These are phyloP conservation scores for Manis javanica DNA, from an alignment of 2,797 vertebrate genomes.

Conservation along the genomic window DNA sequence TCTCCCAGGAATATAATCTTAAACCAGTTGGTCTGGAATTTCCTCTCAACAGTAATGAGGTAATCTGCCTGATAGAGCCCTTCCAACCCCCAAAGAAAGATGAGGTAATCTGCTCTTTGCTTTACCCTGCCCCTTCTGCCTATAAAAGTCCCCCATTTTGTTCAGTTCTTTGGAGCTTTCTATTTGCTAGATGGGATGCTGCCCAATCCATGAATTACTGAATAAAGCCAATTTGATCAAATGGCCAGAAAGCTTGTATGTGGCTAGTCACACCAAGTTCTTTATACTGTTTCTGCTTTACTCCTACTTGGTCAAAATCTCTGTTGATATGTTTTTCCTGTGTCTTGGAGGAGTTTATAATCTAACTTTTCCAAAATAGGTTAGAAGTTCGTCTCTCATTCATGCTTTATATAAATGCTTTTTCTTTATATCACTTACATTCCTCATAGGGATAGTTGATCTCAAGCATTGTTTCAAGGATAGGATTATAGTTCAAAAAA, in stretches of 20 bases:
- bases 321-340: slow-evolving; percentile 8
- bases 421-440: not conserved
- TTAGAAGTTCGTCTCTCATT: slow-evolving; percentile 7
- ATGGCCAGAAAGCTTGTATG: not conserved
- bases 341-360: not conserved
- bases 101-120: not conserved
- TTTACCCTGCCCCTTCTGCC: not conserved
- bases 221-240: not conserved
- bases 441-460: slow-evolving; percentile 16
- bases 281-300: not conserved
- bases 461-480: not conserved
- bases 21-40: not conserved
- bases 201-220: not conserved
- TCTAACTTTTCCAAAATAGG: slow-evolving; percentile 26
- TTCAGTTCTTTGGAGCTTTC: not conserved
- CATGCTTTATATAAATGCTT: not conserved
- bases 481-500: not conserved
- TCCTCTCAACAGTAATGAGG: not conserved
- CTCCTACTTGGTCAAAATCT: not conserved
- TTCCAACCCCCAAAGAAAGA: not conserved
- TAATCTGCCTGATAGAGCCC: not conserved
- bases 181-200: not conserved
- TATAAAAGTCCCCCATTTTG: not conserved
- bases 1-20: not conserved
- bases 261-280: not conserved